Evolutionary conservation across 2,797 vertebrate genomes (phyloP).

Genomic region (Sarcoramphus papa): DNA sequence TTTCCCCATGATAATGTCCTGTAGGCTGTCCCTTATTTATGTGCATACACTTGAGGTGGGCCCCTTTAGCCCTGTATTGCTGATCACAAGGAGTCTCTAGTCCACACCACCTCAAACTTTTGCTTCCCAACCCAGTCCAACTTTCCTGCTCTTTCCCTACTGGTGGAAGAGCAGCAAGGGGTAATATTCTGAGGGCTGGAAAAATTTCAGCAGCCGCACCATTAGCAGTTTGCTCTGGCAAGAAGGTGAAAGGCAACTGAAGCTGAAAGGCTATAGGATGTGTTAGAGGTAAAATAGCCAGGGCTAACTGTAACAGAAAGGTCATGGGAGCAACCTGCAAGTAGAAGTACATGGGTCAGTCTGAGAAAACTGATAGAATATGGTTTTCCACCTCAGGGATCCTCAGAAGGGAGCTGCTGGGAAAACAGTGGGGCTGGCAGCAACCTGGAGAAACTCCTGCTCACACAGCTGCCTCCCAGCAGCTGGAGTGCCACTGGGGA

Average conservation of each 20-base stretch:
- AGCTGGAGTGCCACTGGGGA: background rate
- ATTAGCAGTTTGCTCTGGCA: background rate
- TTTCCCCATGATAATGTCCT: background rate
- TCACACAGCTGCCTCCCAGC: background rate
- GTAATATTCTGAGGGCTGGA: background rate
- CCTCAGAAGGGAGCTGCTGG: background rate
- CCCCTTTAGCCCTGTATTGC: background rate
- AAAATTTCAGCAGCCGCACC: background rate
- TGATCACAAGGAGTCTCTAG: background rate
- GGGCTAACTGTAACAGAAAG: background rate
- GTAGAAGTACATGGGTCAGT: background rate
- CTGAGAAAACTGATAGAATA: background rate
- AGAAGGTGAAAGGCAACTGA: background rate
- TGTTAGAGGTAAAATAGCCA: background rate
- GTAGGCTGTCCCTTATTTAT: background rate
- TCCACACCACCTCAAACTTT: background rate
- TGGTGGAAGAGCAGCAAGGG: background rate
- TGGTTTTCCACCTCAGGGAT: background rate
- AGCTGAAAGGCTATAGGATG: background rate
- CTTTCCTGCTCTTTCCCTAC: background rate
- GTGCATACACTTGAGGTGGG: accelerated
- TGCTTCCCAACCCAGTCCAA: background rate
- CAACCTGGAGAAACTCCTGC: background rate
- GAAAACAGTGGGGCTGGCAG: background rate
- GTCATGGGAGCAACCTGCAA: background rate